phyloP scores from a whole-genome alignment of 2,888 invertebrate species.

The Allolobophora icterica region DNA sequence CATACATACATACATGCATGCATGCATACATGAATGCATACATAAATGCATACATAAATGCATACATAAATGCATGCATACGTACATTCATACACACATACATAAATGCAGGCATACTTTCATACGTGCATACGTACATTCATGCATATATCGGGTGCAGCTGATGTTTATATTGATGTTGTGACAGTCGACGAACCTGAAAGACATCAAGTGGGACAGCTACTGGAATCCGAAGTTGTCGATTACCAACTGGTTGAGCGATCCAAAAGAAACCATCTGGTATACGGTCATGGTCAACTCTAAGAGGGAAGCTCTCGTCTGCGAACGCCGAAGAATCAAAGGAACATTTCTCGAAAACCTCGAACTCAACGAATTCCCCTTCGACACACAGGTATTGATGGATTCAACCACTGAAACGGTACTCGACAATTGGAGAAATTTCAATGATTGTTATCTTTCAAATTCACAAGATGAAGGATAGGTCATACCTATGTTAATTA shows the following conservation, averaged over 20 bases:
- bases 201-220: conserved; percentile 51
- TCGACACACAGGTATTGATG: conserved; percentile 65
- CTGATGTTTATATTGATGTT: neutral
- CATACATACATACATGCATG: too few relatives aligned
- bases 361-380: conserved; percentile 63
- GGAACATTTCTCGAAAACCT: conserved; percentile 61
- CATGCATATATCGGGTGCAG: neutral
- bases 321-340: conserved; percentile 56
- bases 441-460: too few relatives aligned
- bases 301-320: conserved; percentile 53
- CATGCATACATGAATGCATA: too few relatives aligned
- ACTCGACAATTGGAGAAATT: too few relatives aligned
- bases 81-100: neutral
- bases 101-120: too few relatives aligned
- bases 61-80: neutral
- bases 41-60: too few relatives aligned
- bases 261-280: conserved; percentile 53
- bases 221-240: conserved; percentile 61
- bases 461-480: too few relatives aligned
- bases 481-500: too few relatives aligned
- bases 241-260: conserved; percentile 60
- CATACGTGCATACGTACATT: neutral
- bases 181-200: neutral
- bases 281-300: conserved; percentile 20
- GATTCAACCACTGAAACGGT: too few relatives aligned